These are phyloP conservation scores for Parazoanthus atlanticus DNA, from an alignment of 92 coral and sea anemone genomes.

Conservation along the genomic window DNA sequence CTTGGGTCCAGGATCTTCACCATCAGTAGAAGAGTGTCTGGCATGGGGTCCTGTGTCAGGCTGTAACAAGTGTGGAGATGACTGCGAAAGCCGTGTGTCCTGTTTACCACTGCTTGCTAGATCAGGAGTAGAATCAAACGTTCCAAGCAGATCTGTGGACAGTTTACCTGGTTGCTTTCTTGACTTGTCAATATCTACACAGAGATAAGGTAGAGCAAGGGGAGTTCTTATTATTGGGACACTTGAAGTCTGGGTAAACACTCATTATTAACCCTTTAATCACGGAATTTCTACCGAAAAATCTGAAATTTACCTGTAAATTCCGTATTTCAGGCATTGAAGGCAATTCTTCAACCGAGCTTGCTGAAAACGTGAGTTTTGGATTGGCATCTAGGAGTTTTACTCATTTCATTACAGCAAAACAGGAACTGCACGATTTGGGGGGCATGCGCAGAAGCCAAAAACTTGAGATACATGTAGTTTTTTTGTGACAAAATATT, in stretches of 20 bases:
- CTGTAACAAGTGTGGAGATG: conserved; percentile 40
- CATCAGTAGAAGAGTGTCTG: conserved; percentile 5
- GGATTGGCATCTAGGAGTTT: too few relatives aligned
- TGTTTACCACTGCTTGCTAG: conserved; percentile 42
- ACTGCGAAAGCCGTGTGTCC: conserved; percentile 15
- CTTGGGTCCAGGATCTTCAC: conserved; percentile 48
- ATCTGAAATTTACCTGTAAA: too few relatives aligned
- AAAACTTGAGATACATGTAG: too few relatives aligned
- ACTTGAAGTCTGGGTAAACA: not conserved
- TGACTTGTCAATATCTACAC: conserved; percentile 62
- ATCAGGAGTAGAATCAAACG: conserved; percentile 71
- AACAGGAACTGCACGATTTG: too few relatives aligned
- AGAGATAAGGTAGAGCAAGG: not conserved
- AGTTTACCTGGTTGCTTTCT: conserved; percentile 73
- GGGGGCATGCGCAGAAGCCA: too few relatives aligned
- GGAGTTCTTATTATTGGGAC: not conserved
- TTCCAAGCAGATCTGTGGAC: conserved; percentile 66
- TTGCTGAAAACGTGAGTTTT: too few relatives aligned
- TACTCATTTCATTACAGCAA: too few relatives aligned
- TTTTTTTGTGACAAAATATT: too few relatives aligned
- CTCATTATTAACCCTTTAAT: not conserved
- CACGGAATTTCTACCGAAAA: too few relatives aligned
- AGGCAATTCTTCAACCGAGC: too few relatives aligned
- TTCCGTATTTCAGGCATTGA: too few relatives aligned
- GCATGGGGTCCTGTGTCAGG: conserved; percentile 16